Conservation (phyloP, 2,888 invertebrate species). For the Dromius quadrimaculatus region DNA sequence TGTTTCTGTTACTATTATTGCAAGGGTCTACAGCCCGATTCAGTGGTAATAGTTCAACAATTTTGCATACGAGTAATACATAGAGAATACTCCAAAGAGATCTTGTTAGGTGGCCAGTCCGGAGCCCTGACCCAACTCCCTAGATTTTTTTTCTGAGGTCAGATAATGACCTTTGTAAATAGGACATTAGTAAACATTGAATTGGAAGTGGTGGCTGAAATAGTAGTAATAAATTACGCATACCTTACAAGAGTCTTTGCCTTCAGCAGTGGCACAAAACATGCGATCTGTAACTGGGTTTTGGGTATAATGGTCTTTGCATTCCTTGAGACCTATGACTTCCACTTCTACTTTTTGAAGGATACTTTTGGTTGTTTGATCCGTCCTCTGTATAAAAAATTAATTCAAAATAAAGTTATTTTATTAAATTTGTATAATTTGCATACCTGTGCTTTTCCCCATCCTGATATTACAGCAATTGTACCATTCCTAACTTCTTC, state of each 20-base stretch:
- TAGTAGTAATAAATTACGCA: too few relatives aligned
- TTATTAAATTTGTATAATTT: background rate
- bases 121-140: too few relatives aligned
- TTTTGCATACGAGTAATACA: too few relatives aligned
- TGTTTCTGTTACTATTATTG: too few relatives aligned
- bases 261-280: conserved; percentile 70
- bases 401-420: background rate
- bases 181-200: too few relatives aligned
- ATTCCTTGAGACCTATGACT: conserved; percentile 42
- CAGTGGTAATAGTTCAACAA: too few relatives aligned
- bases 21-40: too few relatives aligned
- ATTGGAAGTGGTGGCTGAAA: too few relatives aligned
- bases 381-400: conserved; percentile 8
- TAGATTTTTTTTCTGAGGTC: too few relatives aligned
- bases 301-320: conserved; percentile 46
- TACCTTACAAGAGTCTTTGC: conserved; percentile 71
- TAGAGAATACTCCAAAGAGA: too few relatives aligned
- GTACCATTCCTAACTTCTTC: conserved; percentile 20
- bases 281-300: conserved; percentile 64
- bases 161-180: too few relatives aligned
- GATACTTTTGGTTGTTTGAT: conserved; percentile 15
- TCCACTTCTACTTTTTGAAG: conserved; percentile 49
- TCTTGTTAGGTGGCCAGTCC: too few relatives aligned
- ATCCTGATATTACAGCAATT: conserved; percentile 43
- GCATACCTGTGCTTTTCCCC: conserved; percentile 42